A percentile compares a stretch with the other conserved stretches of the same genome.
Evolutionary conservation across 1,140 invertebrate genomes (phyloP).

Genomic region (Bilobella aurantiaca): DNA sequence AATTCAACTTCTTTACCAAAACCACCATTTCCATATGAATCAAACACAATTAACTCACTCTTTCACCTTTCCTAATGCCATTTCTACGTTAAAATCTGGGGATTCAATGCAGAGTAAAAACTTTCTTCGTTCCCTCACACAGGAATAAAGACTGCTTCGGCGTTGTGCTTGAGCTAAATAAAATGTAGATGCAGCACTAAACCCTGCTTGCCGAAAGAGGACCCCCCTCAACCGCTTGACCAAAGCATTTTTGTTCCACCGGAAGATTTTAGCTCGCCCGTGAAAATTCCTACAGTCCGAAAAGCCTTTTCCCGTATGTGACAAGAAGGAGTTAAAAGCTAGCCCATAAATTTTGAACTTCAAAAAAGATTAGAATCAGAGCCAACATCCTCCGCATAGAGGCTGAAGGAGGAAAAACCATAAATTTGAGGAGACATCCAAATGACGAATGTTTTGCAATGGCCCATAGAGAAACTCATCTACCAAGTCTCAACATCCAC

Average conservation of each 20-base stretch:
- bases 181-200: too few species aligned
- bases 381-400: too few species aligned
- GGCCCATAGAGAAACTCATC: too few species aligned
- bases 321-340: not conserved
- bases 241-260: not conserved
- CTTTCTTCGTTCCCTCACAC: not conserved
- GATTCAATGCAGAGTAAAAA: not conserved
- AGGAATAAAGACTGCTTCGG: too few species aligned
- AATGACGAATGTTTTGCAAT: not conserved
- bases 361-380: not conserved
- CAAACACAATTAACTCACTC: not conserved
- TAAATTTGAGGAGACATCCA: not conserved
- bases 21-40: conserved; percentile 1
- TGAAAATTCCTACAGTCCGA: not conserved
- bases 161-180: too few species aligned
- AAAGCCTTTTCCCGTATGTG: too few species aligned
- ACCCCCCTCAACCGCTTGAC: not conserved
- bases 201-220: not conserved
- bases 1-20: not conserved
- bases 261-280: not conserved
- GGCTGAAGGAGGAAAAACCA: too few species aligned
- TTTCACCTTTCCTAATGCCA: not conserved
- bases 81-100: not conserved
- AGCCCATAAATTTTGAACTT: not conserved
- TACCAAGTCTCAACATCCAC: too few species aligned